Evolutionary conservation across 2,888 invertebrate species (phyloP), one percentile per base, ranked within the genome.

Genomic region (Eupithecia abbreviata): DNA sequence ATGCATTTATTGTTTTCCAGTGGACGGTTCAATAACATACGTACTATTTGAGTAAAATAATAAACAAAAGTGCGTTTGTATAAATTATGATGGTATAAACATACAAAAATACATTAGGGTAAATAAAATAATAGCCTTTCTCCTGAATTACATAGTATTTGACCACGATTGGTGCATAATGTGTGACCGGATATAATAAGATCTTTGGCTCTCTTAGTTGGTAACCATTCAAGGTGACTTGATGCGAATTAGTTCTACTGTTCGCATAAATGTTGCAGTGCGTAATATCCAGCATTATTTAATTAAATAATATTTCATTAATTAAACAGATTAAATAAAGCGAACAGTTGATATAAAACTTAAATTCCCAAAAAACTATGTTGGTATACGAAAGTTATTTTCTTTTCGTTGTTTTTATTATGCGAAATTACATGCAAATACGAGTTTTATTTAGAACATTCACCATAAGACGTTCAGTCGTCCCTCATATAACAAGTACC

Each of bases 121-220:
- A 15, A 66, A 42, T 13, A 10, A 66, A 66, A 66, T 42, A 41
- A 3, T 42, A 66, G 42, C 42, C 5, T 42, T 65, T 66, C n/a
- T 6, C 41, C 66, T 66, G 66, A 15, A 66, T 15, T 42, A 41
- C 41, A 62, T 30, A 9, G 30, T 10, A 12, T 30, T 62, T 30
- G 10, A 30, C 18, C 30, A 30, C 4, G 62, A 58, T 58, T 9
- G 55, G 9, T 9, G 9, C 3, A 58, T 42, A 65, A 15, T 15
- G 65, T 41, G 13, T 41, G 13, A 65, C 65, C 41, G 65, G 65
- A 13, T 41, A 30, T 72, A 71, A 62, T 73, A 80, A 80, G 81
- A 81, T 82, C 82, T 82, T 82, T 82, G 82, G 82, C 75, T 80
- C 79, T 55, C 79, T 76, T 77, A 76, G 62, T 77, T 79, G 81